A percentile compares a stretch with the other conserved stretches of the same genome.
Evolutionary conservation across 2,113 vertebrate species (phyloP).

Genomic region (Toxostoma redivivum): DNA sequence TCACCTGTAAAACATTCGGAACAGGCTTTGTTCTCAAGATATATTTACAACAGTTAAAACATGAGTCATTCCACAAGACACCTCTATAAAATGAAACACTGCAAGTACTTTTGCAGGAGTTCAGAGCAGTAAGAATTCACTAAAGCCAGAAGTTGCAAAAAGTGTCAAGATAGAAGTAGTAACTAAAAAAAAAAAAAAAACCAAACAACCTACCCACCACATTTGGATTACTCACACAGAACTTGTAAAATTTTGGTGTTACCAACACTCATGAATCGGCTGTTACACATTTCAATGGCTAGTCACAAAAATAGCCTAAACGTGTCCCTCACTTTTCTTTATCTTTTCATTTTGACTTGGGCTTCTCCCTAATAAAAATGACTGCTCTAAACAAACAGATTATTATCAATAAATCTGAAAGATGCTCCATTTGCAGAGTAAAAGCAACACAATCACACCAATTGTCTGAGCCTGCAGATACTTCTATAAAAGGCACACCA

Average conservation of each 20-base stretch:
- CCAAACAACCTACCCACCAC: accelerated
- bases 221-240: background rate
- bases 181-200: background rate
- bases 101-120: background rate
- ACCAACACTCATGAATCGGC: background rate
- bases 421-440: background rate
- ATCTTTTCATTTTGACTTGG: background rate
- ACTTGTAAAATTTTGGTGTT: background rate
- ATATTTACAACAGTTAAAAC: background rate
- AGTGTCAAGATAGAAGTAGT: background rate
- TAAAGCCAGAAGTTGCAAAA: background rate
- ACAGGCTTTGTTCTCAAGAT: background rate
- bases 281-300: background rate
- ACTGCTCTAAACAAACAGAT: background rate
- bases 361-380: background rate
- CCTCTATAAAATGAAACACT: background rate
- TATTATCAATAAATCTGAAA: background rate
- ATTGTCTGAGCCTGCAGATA: background rate
- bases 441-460: background rate
- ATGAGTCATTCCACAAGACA: background rate
- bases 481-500: background rate
- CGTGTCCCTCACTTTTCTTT: background rate
- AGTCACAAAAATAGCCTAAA: background rate
- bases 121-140: background rate
- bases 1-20: background rate